Evolutionary conservation across 2,797 vertebrate species (phyloP).

Genomic region (Spinus pinus): DNA sequence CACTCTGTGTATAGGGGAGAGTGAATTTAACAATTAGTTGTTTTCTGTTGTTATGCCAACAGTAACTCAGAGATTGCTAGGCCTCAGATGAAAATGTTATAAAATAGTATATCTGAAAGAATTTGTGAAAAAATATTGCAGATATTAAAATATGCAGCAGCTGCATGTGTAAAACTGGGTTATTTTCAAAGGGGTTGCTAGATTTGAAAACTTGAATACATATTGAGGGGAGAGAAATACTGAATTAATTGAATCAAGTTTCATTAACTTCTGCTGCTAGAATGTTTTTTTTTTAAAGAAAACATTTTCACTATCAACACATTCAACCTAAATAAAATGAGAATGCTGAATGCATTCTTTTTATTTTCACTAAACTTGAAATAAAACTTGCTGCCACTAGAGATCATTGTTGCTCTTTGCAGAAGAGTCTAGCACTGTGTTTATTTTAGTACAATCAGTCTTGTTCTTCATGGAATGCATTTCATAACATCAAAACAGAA

Average conservation of each 20-base stretch:
- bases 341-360: background rate
- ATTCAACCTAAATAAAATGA: background rate
- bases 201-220: background rate
- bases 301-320: background rate
- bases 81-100: background rate
- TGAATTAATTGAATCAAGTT: background rate
- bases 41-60: background rate
- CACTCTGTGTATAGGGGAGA: background rate
- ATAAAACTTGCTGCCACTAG: conserved; percentile 67
- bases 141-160: background rate
- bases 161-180: background rate
- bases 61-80: background rate
- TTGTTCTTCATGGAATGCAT: background rate
- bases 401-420: conserved; percentile 69
- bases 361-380: conserved; percentile 11
- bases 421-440: background rate
- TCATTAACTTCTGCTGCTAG: background rate
- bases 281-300: rapidly evolving
- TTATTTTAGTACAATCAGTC: background rate
- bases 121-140: background rate
- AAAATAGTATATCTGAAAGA: background rate
- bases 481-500: background rate
- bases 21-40: background rate
- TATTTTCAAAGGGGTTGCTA: background rate
- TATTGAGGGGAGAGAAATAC: background rate